Conservation (phyloP, 2,888 invertebrate genomes). For the Eupithecia inturbata region DNA sequence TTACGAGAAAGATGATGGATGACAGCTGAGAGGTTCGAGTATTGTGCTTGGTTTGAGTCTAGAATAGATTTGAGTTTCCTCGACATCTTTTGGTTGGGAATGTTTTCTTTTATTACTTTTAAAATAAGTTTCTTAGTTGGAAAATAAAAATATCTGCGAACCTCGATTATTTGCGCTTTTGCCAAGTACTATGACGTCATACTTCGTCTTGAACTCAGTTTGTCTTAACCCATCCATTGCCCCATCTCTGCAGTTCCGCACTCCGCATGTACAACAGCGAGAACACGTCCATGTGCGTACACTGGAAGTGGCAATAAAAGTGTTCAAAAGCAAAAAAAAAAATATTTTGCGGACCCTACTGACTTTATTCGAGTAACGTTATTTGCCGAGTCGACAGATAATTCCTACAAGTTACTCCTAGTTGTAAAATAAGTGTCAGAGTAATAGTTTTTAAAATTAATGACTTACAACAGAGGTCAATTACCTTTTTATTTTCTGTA, state of each 20-base stretch:
- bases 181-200: not conserved
- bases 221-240: not conserved
- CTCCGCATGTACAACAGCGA: too few relatives aligned
- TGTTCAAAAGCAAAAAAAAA: too few relatives aligned
- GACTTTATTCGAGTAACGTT: not conserved
- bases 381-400: not conserved
- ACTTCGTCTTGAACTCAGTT: not conserved
- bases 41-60: not conserved
- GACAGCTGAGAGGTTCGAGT: not conserved
- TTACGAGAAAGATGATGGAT: constrained; percentile 30
- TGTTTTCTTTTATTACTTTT: not conserved
- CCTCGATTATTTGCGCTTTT: not conserved
- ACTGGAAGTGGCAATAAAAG: too few relatives aligned
- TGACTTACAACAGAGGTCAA: not conserved
- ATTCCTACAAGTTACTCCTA: not conserved
- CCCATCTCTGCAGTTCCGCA: too few relatives aligned
- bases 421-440: too few relatives aligned
- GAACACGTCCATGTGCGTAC: too few relatives aligned
- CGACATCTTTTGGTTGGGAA: not conserved
- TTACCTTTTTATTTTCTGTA: too few relatives aligned
- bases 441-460: not conserved
- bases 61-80: not conserved
- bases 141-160: not conserved
- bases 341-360: too few relatives aligned
- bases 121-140: not conserved